Evolutionary conservation across 2,113 vertebrate genomes (phyloP), one percentile per base, ranked within the genome.

Genomic region (Sebastes fasciatus): DNA sequence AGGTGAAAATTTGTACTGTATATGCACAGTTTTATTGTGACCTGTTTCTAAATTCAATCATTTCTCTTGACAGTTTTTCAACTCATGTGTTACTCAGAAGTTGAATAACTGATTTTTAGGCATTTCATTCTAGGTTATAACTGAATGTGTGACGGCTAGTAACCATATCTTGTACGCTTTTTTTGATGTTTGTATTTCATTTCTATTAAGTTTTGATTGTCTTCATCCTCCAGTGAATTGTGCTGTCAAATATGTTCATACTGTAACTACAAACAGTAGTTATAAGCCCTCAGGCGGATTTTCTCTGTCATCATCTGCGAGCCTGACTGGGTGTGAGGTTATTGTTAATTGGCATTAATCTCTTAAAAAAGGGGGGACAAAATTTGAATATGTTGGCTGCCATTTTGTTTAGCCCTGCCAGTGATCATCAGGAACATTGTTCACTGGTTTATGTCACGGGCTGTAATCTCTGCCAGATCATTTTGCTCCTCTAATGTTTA

Each of bases 31-130:
- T 84, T 83, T 57, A 69, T 68, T 74, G 58, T 57, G 79, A 45
- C 16, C 51, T 0, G 21, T 51, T 73, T 68, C 12, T 62, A 51
- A 23, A 23, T 70, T 43, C 63, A 49, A 40, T 75, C 26, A 65
- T 86, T 86, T 80, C 52, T 14, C 77, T 58, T 5, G 11, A 9
- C 71, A 52, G 80, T 70, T 61, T 61, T 87, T 92, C 89, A 89
- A 79, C 91, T 92, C 93, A 94, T 94, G 93, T 94, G 86, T 92
- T 75, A 93, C 93, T 94, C 92, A 93, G 91, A 87, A 60, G 92
- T 87, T 88, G 91, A 86, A 76, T 48, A 85, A 80, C 80, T 7
- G 74, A 11, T 72, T 87, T 8, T 55, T 58, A n/a, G 70, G 74
- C 86, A 91, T 91, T 91, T 91, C 4, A 86, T 77, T 80, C 1